These are phyloP conservation scores for Oncorhynchus nerka DNA, from an alignment of 2,113 vertebrate species.

Conservation along the genomic window DNA sequence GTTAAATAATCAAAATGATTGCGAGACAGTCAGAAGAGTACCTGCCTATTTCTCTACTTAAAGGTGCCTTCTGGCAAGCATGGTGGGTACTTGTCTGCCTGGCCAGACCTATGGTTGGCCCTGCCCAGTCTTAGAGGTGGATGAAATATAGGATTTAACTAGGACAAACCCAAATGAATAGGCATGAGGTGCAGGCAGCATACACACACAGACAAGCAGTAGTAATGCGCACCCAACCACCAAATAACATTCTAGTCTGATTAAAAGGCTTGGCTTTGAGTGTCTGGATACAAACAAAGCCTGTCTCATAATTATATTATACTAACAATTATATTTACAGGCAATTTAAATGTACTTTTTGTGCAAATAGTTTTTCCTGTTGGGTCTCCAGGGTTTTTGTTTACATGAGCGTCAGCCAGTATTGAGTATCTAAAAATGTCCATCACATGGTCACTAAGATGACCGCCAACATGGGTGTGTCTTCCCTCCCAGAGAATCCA, in stretches of 20 bases:
- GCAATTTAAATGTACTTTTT: constrained; percentile 66
- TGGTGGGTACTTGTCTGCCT: too few relatives aligned
- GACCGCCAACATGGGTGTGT: constrained; percentile 20
- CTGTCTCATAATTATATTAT: constrained; percentile 47
- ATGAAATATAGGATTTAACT: too few relatives aligned
- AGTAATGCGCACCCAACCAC: too few relatives aligned
- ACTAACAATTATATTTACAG: constrained; percentile 58
- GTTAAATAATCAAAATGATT: constrained; percentile 17
- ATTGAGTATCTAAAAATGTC: constrained; percentile 6
- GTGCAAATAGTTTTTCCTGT: constrained; percentile 58
- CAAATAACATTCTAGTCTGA: constrained; percentile 34
- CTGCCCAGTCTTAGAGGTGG: too few relatives aligned
- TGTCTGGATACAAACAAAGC: constrained; percentile 61
- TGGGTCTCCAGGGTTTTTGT: constrained; percentile 60
- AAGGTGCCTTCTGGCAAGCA: too few relatives aligned
- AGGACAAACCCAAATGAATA: too few relatives aligned
- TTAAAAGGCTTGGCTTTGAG: constrained; percentile 58
- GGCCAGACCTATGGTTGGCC: too few relatives aligned
- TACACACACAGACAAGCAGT: too few relatives aligned
- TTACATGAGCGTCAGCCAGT: constrained; percentile 60
- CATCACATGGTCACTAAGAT: background rate
- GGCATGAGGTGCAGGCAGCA: too few relatives aligned
- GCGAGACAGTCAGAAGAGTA: background rate
- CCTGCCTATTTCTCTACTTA: background rate
- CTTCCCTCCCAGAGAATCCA: constrained; percentile 17